Evolutionary conservation across 2,797 vertebrate genomes (phyloP).

Genomic region (Typhlichthys eigenmanni): DNA sequence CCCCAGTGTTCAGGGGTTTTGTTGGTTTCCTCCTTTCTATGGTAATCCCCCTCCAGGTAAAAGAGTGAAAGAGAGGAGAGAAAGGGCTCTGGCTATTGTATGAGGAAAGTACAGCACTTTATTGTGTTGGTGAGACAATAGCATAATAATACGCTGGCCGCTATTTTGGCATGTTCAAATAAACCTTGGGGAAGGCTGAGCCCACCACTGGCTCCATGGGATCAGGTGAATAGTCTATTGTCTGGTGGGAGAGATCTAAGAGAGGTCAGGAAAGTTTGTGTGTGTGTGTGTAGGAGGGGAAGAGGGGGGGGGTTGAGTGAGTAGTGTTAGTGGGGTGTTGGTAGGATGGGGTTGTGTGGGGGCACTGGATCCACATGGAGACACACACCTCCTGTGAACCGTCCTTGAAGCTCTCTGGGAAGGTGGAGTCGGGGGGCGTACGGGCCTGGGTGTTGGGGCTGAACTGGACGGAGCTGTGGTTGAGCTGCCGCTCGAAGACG

Average conservation of each 20-base stretch:
- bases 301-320: slow-evolving; percentile 27
- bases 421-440: slow-evolving; percentile 93
- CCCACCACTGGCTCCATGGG: slow-evolving; percentile 73
- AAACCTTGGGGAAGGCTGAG: slow-evolving; percentile 77
- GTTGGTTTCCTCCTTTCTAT: slow-evolving; percentile 70
- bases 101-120: slow-evolving; percentile 82
- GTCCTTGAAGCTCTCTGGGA: slow-evolving; percentile 93
- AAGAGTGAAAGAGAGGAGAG: slow-evolving; percentile 66
- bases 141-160: slow-evolving; percentile 83
- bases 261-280: slow-evolving; percentile 39
- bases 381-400: slow-evolving; percentile 87
- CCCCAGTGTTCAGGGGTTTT: slow-evolving; percentile 59
- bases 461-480: slow-evolving; percentile 82
- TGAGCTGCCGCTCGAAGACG: slow-evolving; percentile 85
- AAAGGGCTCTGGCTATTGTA: slow-evolving; percentile 81
- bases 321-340: slow-evolving; percentile 36
- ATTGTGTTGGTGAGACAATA: slow-evolving; percentile 85
- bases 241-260: slow-evolving; percentile 66
- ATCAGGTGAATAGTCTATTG: slow-evolving; percentile 77
- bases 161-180: slow-evolving; percentile 84
- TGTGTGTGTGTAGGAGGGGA: slow-evolving; percentile 10
- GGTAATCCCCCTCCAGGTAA: slow-evolving; percentile 75
- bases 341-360: slow-evolving; percentile 26
- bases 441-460: slow-evolving; percentile 85
- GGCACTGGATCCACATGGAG: slow-evolving; percentile 28